Evolutionary conservation across 2,113 vertebrate species (phyloP), one percentile per base, ranked within the genome.

Genomic region (Callionymus lyra): DNA sequence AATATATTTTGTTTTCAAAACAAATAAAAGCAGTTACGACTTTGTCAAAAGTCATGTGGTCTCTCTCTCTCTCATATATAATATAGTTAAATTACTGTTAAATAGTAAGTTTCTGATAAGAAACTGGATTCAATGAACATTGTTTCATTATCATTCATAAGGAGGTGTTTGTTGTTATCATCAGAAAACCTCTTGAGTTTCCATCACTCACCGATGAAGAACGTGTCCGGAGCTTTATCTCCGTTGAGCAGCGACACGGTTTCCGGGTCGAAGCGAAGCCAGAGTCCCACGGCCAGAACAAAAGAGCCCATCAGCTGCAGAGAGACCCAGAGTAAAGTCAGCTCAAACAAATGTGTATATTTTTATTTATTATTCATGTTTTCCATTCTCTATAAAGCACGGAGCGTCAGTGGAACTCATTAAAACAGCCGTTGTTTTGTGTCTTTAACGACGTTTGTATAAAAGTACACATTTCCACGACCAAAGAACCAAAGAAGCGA

Each of bases 141-240:
- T n/a, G n/a, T n/a, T n/a, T n/a, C n/a, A n/a, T n/a, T n/a, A n/a
- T n/a, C n/a, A n/a, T n/a, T n/a, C n/a, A n/a, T n/a, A n/a, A n/a
- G n/a, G n/a, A n/a, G n/a, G n/a, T n/a, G n/a, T n/a, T n/a, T n/a
- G n/a, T n/a, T n/a, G n/a, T n/a, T n/a, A 27, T 4, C 21, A 8
- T 27, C 4, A 27, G 21, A 27, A 8, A 27, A 8, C 21, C 8
- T 27, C 21, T 27, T 4, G 21, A 87, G n/a, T n/a, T n/a, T n/a
- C n/a, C n/a, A n/a, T n/a, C n/a, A n/a, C 92, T 92, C 72, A 97
- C 94, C 94, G 31, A 92, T 79, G 55, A 91, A 97, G 84, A 93
- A 91, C 58, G 89, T 91, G 49, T 88, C 86, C 0, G 90, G 93
- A 31, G 90, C 89, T 2, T 68, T 85, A 9, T 89, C 83, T 4